These are phyloP conservation scores for Entelurus aequoreus DNA, from an alignment of 2,113 vertebrate genomes.

Conservation along the genomic window DNA sequence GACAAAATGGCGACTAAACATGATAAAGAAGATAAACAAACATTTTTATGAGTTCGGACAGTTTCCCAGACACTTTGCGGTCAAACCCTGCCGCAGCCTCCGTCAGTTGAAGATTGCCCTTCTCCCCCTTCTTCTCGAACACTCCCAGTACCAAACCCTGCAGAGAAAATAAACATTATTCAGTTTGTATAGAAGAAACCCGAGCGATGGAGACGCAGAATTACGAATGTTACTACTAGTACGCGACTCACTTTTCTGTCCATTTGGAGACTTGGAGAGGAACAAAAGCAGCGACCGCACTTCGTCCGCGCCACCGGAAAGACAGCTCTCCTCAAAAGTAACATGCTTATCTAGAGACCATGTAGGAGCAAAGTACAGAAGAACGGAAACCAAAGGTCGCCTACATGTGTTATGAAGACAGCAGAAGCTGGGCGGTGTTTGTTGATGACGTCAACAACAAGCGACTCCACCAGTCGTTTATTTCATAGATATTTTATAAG, in stretches of 20 bases:
- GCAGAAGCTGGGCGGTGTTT: not conserved
- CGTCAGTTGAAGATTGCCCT: slow-evolving; percentile 70
- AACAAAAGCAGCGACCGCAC: slow-evolving; percentile 54
- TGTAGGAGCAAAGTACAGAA: not conserved
- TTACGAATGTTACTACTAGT: too few species aligned
- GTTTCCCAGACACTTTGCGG: slow-evolving; percentile 78
- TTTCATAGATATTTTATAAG: too few species aligned
- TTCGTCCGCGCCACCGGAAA: slow-evolving; percentile 29
- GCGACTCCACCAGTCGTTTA: slow-evolving; percentile 8
- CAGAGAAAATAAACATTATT: not conserved
- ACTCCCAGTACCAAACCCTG: slow-evolving; percentile 90
- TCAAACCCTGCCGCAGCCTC: slow-evolving; percentile 79
- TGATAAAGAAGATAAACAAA: slow-evolving; percentile 54
- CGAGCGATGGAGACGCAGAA: too few species aligned
- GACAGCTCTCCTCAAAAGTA: slow-evolving; percentile 45
- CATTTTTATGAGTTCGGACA: slow-evolving; percentile 79
- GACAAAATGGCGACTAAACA: not conserved
- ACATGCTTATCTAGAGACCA: slow-evolving; percentile 47
- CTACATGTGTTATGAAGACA: not conserved
- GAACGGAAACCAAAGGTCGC: slow-evolving; percentile 28
- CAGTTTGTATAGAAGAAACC: too few species aligned
- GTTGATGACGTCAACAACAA: slow-evolving; percentile 27
- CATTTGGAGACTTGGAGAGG: slow-evolving; percentile 43
- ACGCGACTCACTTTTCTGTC: slow-evolving; percentile 62
- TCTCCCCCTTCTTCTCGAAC: slow-evolving; percentile 78